These are phyloP conservation scores for Naja naja DNA, from an alignment of 2,113 vertebrate genomes.

Conservation along the genomic window DNA sequence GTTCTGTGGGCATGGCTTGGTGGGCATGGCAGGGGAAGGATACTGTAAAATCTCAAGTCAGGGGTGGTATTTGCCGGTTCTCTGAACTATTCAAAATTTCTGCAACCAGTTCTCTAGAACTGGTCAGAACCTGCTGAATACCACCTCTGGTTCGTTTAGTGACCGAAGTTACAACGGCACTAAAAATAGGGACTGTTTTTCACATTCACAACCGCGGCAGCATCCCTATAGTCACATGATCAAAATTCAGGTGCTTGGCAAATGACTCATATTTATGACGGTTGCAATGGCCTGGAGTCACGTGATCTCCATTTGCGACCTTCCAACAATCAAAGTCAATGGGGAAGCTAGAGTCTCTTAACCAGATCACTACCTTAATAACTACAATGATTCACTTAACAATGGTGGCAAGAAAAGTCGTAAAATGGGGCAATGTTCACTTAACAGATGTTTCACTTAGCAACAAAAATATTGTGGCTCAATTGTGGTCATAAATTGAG, in stretches of 20 bases:
- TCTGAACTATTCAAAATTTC: no score
- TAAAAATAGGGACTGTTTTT: not conserved
- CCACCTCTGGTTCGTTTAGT: not conserved
- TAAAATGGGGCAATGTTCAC: not conserved
- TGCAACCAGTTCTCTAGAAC: no score
- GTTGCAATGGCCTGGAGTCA: not conserved
- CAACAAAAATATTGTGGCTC: not conserved
- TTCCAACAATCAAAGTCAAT: not conserved
- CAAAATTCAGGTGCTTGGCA: not conserved
- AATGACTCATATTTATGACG: not conserved
- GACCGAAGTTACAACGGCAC: not conserved
- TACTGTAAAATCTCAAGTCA: no score
- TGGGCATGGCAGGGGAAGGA: no score
- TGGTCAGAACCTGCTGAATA: no score
- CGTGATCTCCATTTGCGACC: not conserved
- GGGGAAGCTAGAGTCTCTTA: not conserved
- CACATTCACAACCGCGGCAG: not conserved
- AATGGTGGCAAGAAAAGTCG: not conserved
- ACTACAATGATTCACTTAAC: not conserved
- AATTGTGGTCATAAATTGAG: not conserved
- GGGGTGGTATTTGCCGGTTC: no score
- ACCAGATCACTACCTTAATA: not conserved
- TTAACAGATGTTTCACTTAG: not conserved
- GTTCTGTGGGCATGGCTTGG: no score
- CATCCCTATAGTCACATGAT: not conserved